These are phyloP conservation scores for Heliconius erato DNA, from an alignment of 2,888 invertebrate genomes.

Conservation along the genomic window DNA sequence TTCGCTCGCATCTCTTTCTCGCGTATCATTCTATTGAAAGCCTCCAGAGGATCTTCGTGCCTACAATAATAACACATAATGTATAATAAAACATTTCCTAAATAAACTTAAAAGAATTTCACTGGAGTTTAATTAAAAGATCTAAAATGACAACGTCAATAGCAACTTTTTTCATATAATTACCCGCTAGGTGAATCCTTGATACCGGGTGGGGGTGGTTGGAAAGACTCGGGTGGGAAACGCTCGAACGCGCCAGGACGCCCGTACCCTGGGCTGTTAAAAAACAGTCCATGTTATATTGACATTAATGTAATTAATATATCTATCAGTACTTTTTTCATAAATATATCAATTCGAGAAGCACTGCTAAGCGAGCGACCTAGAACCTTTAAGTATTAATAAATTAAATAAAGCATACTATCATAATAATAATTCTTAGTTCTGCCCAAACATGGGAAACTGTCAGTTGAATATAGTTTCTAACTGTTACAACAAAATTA, in stretches of 20 bases:
- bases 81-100: background rate
- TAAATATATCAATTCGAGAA: background rate
- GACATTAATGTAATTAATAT: background rate
- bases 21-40: conserved; percentile 93
- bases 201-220: conserved; percentile 87
- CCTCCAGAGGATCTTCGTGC: conserved; percentile 93
- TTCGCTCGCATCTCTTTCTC: conserved; percentile 92
- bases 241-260: conserved; percentile 62
- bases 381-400: background rate
- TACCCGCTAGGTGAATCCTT: conserved; percentile 85
- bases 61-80: conserved; percentile 72
- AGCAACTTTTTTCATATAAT: conserved; percentile 65
- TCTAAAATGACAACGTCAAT: background rate
- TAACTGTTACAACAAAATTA: too few relatives aligned
- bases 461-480: background rate
- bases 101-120: too few relatives aligned
- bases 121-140: background rate
- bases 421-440: background rate
- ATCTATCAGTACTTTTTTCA: background rate
- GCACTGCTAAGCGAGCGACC: background rate
- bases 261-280: conserved; percentile 52
- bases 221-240: conserved; percentile 74
- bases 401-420: background rate
- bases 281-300: background rate
- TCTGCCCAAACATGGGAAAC: background rate